Percentiles rank a stretch among this genome's conserved stretches.
These are phyloP conservation scores for Empidonax traillii DNA, from an alignment of 2,113 vertebrate species.

Conservation along the genomic window DNA sequence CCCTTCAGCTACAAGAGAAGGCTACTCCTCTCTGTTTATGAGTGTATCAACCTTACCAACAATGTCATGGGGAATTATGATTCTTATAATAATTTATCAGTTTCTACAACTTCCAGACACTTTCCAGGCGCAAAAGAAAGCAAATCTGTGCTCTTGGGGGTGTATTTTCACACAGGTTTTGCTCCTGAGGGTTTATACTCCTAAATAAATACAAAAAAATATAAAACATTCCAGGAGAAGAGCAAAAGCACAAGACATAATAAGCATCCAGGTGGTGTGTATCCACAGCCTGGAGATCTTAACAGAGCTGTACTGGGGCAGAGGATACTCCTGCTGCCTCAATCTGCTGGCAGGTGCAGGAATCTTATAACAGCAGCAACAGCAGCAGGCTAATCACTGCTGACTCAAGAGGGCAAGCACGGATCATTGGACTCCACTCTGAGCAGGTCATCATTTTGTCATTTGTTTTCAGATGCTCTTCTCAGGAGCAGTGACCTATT, in stretches of 20 bases:
- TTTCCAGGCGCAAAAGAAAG: neutral
- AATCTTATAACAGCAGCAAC: neutral
- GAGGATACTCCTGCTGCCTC: neutral
- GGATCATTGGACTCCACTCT: neutral
- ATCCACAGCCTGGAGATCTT: neutral
- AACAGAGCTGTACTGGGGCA: neutral
- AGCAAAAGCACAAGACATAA: neutral
- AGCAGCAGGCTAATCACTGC: neutral
- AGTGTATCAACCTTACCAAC: neutral
- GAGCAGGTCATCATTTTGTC: neutral
- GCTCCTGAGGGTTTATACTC: neutral
- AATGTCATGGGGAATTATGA: neutral
- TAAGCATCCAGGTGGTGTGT: neutral
- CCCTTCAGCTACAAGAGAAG: neutral
- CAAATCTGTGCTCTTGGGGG: neutral
- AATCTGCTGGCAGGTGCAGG: neutral
- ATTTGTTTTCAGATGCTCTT: neutral
- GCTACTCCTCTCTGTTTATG: neutral
- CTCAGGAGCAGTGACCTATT: neutral
- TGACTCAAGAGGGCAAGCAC: neutral
- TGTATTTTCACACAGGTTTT: neutral
- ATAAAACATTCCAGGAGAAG: neutral
- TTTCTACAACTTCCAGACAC: neutral
- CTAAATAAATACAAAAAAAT: neutral
- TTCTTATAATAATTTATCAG: slow-evolving; percentile 10